Percentiles rank a stretch among this genome's conserved stretches.
phyloP scores from a whole-genome alignment of 2,888 invertebrate species.

The Baronia brevicornis region DNA sequence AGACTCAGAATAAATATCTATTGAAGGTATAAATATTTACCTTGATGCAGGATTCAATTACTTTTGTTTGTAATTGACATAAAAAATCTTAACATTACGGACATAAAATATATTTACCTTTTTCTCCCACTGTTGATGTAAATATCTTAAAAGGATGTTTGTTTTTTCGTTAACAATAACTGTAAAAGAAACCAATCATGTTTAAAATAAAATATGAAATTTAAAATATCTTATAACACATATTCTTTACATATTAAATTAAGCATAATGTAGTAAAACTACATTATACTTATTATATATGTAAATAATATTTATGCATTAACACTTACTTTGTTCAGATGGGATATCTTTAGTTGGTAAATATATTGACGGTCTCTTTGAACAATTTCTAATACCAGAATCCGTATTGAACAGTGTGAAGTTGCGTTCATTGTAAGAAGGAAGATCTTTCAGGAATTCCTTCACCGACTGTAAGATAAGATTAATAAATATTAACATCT shows the following conservation, averaged over 20 bases:
- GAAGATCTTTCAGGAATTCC: slow-evolving; percentile 93
- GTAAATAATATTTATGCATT: too few relatives aligned
- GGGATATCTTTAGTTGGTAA: slow-evolving; percentile 94
- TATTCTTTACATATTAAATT: slow-evolving; percentile 3
- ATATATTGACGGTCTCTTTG: slow-evolving; percentile 92
- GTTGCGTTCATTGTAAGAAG: slow-evolving; percentile 92
- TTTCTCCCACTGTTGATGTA: slow-evolving; percentile 97
- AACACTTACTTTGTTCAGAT: slow-evolving; percentile 93
- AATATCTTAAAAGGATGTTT: slow-evolving; percentile 92
- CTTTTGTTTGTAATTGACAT: not conserved
- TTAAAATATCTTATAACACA: not conserved
- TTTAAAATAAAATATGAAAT: slow-evolving; percentile 3
- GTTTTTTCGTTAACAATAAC: slow-evolving; percentile 97
- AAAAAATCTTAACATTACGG: not conserved
- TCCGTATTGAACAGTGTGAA: slow-evolving; percentile 94
- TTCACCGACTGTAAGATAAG: slow-evolving; percentile 89
- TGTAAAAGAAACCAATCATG: slow-evolving; percentile 59
- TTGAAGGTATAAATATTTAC: too few relatives aligned
- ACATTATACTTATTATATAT: too few relatives aligned
- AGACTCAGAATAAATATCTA: too few relatives aligned
- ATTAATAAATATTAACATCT: too few relatives aligned
- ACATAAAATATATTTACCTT: slow-evolving; percentile 71
- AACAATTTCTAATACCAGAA: slow-evolving; percentile 85
- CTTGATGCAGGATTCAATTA: too few relatives aligned
- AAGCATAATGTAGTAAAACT: slow-evolving; percentile 9